A percentile compares a stretch with the other conserved stretches of the same genome.
phyloP scores from a whole-genome alignment of 2,888 invertebrate species.

The Oxytorus armatus region DNA sequence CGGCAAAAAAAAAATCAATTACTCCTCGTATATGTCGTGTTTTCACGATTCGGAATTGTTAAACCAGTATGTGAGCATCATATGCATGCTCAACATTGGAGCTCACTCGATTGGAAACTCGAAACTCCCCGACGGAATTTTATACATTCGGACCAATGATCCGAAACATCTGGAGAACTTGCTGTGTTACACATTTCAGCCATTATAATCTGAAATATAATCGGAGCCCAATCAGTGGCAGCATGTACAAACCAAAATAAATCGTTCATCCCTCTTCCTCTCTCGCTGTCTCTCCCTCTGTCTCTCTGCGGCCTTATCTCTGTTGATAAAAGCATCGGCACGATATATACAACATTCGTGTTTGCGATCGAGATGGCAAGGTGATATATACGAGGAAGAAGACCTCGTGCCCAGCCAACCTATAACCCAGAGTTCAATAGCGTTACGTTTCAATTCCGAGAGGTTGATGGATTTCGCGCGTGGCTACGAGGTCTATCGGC shows the following conservation, averaged over 20 bases:
- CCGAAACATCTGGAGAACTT: neutral
- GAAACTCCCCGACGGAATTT: too few species aligned
- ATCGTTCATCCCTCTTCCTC: neutral
- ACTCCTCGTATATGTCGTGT: neutral
- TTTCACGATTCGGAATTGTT: neutral
- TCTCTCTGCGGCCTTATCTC: too few species aligned
- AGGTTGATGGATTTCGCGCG: constrained; percentile 75
- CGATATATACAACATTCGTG: neutral
- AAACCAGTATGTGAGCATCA: neutral
- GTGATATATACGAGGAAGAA: constrained; percentile 12
- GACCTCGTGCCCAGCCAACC: constrained; percentile 43
- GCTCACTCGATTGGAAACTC: too few species aligned
- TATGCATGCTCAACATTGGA: neutral
- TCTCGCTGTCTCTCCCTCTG: neutral
- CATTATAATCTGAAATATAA: neutral
- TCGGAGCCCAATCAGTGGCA: neutral
- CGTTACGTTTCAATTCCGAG: constrained; percentile 79
- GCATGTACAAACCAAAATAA: neutral
- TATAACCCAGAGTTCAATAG: constrained; percentile 67
- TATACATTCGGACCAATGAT: neutral
- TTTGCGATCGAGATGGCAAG: constrained; percentile 42
- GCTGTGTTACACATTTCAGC: neutral
- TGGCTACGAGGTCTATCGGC: constrained; percentile 53
- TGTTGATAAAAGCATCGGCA: constrained; percentile 5
- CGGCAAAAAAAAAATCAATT: neutral